These are phyloP conservation scores for Megaleporinus macrocephalus DNA, from an alignment of 2,113 vertebrate species.

Conservation along the genomic window DNA sequence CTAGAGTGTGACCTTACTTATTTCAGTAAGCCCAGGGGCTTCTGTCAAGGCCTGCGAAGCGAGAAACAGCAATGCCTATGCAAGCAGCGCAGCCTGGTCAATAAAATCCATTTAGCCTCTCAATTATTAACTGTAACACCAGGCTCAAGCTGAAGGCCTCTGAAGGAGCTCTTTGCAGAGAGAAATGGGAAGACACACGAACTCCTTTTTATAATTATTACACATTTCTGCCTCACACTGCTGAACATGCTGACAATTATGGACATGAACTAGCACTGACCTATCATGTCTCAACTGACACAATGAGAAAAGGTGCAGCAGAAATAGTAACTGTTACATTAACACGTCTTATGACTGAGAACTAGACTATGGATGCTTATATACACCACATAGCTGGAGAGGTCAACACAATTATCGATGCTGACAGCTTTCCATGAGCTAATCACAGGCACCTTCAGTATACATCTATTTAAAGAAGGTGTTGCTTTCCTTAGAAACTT, in stretches of 20 bases:
- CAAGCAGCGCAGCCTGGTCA: background rate
- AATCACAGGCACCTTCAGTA: background rate
- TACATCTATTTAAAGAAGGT: background rate
- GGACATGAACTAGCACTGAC: background rate
- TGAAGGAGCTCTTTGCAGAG: background rate
- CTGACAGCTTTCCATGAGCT: background rate
- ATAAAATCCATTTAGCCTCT: slow-evolving; percentile 51
- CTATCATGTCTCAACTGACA: background rate
- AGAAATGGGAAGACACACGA: background rate
- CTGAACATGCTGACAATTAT: background rate
- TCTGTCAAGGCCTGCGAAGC: background rate
- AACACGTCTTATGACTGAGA: background rate
- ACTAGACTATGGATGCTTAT: background rate
- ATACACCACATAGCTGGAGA: background rate
- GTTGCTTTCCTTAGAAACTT: background rate
- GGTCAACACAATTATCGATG: background rate
- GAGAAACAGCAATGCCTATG: background rate
- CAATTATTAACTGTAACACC: slow-evolving; percentile 53
- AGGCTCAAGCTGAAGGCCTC: background rate
- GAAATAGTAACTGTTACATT: background rate
- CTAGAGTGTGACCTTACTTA: background rate
- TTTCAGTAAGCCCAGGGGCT: background rate
- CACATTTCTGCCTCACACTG: background rate
- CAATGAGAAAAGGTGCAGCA: background rate
- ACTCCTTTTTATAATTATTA: background rate